Evolutionary conservation across 2,888 invertebrate species (phyloP), one percentile per base, ranked within the genome.

Genomic region (Lepidocyrtinus sp.): DNA sequence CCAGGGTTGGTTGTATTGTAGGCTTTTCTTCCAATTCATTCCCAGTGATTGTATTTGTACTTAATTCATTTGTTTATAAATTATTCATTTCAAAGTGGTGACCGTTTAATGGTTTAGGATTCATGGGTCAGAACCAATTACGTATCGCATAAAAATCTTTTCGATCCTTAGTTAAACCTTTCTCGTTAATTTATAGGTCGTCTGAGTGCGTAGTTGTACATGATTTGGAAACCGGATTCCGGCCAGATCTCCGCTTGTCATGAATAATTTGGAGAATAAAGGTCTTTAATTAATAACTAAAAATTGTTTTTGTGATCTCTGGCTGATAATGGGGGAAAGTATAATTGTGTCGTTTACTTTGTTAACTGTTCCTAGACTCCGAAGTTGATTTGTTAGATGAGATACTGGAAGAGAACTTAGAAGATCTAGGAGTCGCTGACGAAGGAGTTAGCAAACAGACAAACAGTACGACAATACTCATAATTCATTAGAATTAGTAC

Each of bases 351-450:
- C n/a, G n/a, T n/a, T n/a, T n/a, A n/a, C n/a, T n/a, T n/a, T n/a
- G n/a, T n/a, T n/a, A n/a, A n/a, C 69, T 24, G 1, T 24, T 15
- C 19, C 15, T 46, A 82, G 82, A 82, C 79, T 79, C 82, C 72
- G 85, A 82, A 68, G 84, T 85, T 45, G 84, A 85, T 50, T 83
- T 85, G 50, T 80, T 85, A 55, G 85, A 84, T 76, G 85, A 85
- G 55, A 84, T 85, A 26, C 72, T 85, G 70, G 84, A 84, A 82
- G 84, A 82, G 71, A 83, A 85, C 77, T 69, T 85, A 21, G 85
- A 85, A 61, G 85, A 85, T 77, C 75, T 85, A 65, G 85, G 85
- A 64, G 84, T 79, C 55, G 50, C 79, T 63, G 84, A 84, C 55
- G 83, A 85, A 9, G 79, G 82, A 36, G 72, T 76, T 15, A 75